Evolutionary conservation across 2,113 vertebrate species (phyloP), one percentile per base, ranked within the genome.

Genomic region (Cryptoleucopteryx plumbea): DNA sequence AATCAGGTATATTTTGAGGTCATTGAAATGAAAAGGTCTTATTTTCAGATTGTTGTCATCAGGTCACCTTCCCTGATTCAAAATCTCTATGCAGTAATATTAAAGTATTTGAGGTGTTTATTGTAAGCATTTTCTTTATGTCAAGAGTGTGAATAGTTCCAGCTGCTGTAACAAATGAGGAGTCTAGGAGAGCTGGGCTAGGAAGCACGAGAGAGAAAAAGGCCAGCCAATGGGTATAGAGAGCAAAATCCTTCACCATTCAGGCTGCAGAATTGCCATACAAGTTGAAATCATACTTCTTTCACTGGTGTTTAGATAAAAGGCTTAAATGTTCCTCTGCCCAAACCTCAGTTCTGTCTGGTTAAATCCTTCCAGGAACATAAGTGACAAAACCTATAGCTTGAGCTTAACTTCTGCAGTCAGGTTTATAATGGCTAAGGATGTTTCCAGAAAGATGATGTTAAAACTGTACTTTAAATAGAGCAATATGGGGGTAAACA

Each of bases 1-100:
- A 66, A 91, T 79, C 40, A 63, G 90, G 16, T 31, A 11, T 86
- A 38, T 95, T 96, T 95, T 94, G 75, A 96, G 62, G 62, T 58
- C 74, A 75, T 36, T 86, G 55, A 80, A 88, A 73, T 75, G 5
- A 58, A 75, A 87, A 61, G 45, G 12, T 63, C 16, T 90, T 92
- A 4, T 61, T 95, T 97, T 92, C 62, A 91, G 20, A 88, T 61
- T 94, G 22, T 85, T 88, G 83, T 6, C 67, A 75, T 93, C 83
- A 92, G 38, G 55, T 73, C 82, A 66, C 38, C 14, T 88, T 86
- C 62, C 36, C n/a, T 88, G 81, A 92, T 62, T 94, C 65, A 89
- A 93, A 96, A 94, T 88, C 32, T 26, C 58, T 70, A 4, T 3
- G 7, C 32, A 78, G 9, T 74, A 92, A 38, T 78, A 27, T n/a